phyloP scores from a whole-genome alignment of 2,888 invertebrate species.

The Gnatocerus cornutus region DNA sequence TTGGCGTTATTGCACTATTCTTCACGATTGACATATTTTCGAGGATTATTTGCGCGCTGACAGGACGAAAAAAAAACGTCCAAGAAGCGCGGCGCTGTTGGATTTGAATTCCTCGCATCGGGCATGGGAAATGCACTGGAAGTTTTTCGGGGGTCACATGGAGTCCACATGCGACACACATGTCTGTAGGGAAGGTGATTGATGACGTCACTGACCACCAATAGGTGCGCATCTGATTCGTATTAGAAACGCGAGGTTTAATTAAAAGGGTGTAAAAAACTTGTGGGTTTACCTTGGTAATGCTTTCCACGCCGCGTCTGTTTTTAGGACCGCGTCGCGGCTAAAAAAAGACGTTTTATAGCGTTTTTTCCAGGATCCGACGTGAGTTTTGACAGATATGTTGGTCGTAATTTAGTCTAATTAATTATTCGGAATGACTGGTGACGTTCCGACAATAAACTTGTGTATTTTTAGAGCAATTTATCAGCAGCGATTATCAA shows the following conservation, averaged over 20 bases:
- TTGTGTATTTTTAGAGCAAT: background rate
- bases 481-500: background rate
- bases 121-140: slow-evolving; percentile 57
- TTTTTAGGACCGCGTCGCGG: slow-evolving; percentile 10
- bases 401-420: slow-evolving; percentile 13
- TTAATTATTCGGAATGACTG: slow-evolving; percentile 4
- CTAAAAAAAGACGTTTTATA: slow-evolving; percentile 26
- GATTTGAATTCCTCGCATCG: slow-evolving; percentile 18
- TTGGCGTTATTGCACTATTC: slow-evolving; percentile 21
- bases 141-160: slow-evolving; percentile 57
- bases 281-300: slow-evolving; percentile 27
- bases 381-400: slow-evolving; percentile 17
- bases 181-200: slow-evolving; percentile 60
- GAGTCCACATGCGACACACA: slow-evolving; percentile 61
- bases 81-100: slow-evolving; percentile 17
- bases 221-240: slow-evolving; percentile 20
- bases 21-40: slow-evolving; percentile 15
- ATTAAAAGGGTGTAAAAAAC: slow-evolving; percentile 39
- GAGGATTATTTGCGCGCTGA: slow-evolving; percentile 9
- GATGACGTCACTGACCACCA: slow-evolving; percentile 65
- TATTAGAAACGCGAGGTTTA: slow-evolving; percentile 28
- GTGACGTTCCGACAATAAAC: slow-evolving; percentile 1
- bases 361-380: background rate
- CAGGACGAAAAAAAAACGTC: background rate
- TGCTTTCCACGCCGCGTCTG: slow-evolving; percentile 25